Conservation (phyloP, 2,797 vertebrate species). For the Enteromius trimaculatus region DNA sequence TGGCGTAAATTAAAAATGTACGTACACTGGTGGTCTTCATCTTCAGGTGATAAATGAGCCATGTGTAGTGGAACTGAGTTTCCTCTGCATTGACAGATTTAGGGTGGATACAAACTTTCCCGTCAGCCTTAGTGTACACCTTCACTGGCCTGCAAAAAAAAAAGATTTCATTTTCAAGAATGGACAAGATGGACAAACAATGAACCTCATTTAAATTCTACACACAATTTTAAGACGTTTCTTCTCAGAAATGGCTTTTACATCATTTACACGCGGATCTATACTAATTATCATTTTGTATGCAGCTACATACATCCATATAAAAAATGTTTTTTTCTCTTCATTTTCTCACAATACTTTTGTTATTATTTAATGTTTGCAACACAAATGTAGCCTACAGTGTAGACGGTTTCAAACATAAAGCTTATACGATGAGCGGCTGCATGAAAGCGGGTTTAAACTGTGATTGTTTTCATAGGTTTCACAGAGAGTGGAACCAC, state of each 20-base stretch:
- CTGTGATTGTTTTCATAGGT: too few species aligned
- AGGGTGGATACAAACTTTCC: conserved; percentile 92
- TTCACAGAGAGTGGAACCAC: too few species aligned
- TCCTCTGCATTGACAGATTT: conserved; percentile 97
- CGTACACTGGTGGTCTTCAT: conserved; percentile 97
- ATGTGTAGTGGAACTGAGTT: conserved; percentile 88
- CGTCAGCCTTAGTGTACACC: conserved; percentile 94
- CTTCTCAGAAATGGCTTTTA: not conserved
- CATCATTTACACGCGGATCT: not conserved
- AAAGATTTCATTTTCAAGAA: not conserved
- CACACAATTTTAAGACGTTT: not conserved
- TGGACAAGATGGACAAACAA: not conserved
- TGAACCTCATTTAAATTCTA: not conserved
- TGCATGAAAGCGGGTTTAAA: too few species aligned
- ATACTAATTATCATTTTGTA: not conserved
- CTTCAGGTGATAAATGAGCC: conserved; percentile 98
- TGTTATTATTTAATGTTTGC: too few species aligned
- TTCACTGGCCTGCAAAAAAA: conserved; percentile 79
- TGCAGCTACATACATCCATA: too few species aligned
- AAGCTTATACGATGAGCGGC: too few species aligned
- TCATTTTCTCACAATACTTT: too few species aligned
- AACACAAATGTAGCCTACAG: too few species aligned
- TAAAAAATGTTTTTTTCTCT: too few species aligned
- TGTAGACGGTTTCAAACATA: too few species aligned
- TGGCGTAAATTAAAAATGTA: not conserved